phyloP scores from a whole-genome alignment of 2,113 vertebrate genomes.

The Engystomops pustulosus region DNA sequence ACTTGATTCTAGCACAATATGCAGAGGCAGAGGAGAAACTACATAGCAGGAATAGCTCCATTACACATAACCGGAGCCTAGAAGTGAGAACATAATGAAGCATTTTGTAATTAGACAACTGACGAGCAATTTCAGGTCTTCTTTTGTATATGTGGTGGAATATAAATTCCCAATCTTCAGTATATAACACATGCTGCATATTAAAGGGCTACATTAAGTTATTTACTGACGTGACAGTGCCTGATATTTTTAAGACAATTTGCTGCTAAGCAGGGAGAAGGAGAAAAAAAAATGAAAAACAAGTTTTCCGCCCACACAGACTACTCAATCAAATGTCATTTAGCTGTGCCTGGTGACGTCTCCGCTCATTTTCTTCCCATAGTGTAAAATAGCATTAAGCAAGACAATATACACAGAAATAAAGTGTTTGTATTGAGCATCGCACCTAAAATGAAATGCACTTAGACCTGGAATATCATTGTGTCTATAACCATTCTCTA shows the following conservation, averaged over 20 bases:
- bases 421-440: constrained; percentile 8
- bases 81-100: constrained; percentile 11
- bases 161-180: constrained; percentile 5
- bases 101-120: constrained; percentile 5
- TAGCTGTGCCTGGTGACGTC: constrained; percentile 43
- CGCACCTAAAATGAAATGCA: not conserved
- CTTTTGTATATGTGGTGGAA: not conserved
- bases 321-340: constrained; percentile 57
- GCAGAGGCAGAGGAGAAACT: not conserved
- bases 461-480: not conserved
- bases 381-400: constrained; percentile 30
- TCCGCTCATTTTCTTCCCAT: constrained; percentile 49
- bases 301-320: constrained; percentile 57
- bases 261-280: constrained; percentile 44
- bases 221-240: constrained; percentile 51
- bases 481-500: not conserved
- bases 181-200: not conserved
- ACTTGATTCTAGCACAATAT: no score
- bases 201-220: constrained; percentile 4
- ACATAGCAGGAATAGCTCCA: not conserved
- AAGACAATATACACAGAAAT: constrained; percentile 34
- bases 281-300: constrained; percentile 41
- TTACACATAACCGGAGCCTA: not conserved
- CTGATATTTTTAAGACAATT: constrained; percentile 55
- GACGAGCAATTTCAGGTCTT: not conserved